phyloP scores from a whole-genome alignment of 2,888 invertebrate species.

The Lycaena phlaeas region DNA sequence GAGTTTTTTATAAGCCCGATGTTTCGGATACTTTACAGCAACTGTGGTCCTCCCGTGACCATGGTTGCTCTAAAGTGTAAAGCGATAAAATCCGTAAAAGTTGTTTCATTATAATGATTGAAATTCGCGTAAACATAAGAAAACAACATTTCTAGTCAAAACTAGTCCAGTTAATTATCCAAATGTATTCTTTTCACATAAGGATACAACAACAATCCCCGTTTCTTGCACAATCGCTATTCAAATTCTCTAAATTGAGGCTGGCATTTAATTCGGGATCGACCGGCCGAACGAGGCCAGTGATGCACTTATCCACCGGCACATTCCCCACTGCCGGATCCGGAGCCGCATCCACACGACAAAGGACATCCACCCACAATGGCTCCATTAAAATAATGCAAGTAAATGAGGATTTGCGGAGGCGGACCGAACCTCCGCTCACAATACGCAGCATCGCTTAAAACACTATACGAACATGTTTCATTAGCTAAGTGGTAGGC shows the following conservation, averaged over 20 bases:
- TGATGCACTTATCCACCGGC: slow-evolving; percentile 61
- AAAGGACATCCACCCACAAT: slow-evolving; percentile 70
- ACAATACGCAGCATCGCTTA: slow-evolving; percentile 54
- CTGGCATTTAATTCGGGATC: slow-evolving; percentile 44
- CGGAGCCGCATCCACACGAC: slow-evolving; percentile 54
- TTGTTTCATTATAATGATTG: no score
- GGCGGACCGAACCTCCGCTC: slow-evolving; percentile 45
- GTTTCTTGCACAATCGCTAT: slow-evolving; percentile 32
- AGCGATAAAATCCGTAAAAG: no score
- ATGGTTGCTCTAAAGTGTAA: no score
- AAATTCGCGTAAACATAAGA: no score
- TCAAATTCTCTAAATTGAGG: slow-evolving; percentile 43
- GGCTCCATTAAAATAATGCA: slow-evolving; percentile 73
- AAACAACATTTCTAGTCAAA: no score
- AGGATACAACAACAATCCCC: slow-evolving; percentile 41
- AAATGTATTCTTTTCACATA: no score
- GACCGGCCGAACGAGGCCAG: slow-evolving; percentile 51
- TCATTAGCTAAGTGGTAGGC: slow-evolving; percentile 75
- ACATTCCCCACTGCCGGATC: slow-evolving; percentile 55
- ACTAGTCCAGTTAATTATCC: no score
- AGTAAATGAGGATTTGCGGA: slow-evolving; percentile 72
- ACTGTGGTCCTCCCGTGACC: no score
- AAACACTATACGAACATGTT: slow-evolving; percentile 72
- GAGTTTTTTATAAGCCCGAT: no score
- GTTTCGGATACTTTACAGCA: no score